A percentile compares a stretch with the other conserved stretches of the same genome.
phyloP scores from a whole-genome alignment of 2,888 invertebrate species.

The Cremastobaeus sp. region DNA sequence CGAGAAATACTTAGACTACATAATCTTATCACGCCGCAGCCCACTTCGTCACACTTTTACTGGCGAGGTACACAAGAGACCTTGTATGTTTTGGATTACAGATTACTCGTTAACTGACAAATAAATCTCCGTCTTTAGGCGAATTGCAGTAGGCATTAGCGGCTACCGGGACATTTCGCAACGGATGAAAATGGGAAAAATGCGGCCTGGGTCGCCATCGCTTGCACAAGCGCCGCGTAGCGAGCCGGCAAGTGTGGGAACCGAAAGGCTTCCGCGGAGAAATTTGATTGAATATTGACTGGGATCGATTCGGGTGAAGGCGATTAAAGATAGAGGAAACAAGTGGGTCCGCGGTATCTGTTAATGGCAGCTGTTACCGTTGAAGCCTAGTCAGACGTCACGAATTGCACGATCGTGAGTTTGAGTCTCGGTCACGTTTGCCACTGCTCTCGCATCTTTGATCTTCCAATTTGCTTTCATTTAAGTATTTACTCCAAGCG shows the following conservation, averaged over 20 bases:
- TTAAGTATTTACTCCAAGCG: conserved; percentile 42
- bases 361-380: conserved; percentile 46
- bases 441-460: conserved; percentile 42
- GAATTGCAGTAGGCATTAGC: conserved; percentile 11
- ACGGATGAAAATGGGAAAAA: too few relatives aligned
- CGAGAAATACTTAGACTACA: conserved; percentile 54
- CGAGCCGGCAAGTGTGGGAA: conserved; percentile 18
- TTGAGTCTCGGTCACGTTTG: conserved; percentile 19
- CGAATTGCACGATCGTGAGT: conserved; percentile 39
- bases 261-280: too few relatives aligned
- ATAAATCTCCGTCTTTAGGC: conserved; percentile 37
- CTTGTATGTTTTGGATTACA: conserved; percentile 45
- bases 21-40: conserved; percentile 44
- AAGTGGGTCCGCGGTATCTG: conserved; percentile 27
- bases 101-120: conserved; percentile 35
- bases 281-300: conserved; percentile 46
- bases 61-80: conserved; percentile 36
- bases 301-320: conserved; percentile 39
- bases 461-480: conserved; percentile 58
- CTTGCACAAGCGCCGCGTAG: too few relatives aligned
- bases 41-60: conserved; percentile 51
- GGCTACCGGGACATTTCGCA: too few relatives aligned
- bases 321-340: conserved; percentile 36
- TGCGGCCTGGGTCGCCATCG: too few relatives aligned
- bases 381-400: conserved; percentile 11